Percentiles rank a stretch among this genome's conserved stretches.
These are phyloP conservation scores for Oxyteleia sp. DNA, from an alignment of 2,888 invertebrate species.

Conservation along the genomic window DNA sequence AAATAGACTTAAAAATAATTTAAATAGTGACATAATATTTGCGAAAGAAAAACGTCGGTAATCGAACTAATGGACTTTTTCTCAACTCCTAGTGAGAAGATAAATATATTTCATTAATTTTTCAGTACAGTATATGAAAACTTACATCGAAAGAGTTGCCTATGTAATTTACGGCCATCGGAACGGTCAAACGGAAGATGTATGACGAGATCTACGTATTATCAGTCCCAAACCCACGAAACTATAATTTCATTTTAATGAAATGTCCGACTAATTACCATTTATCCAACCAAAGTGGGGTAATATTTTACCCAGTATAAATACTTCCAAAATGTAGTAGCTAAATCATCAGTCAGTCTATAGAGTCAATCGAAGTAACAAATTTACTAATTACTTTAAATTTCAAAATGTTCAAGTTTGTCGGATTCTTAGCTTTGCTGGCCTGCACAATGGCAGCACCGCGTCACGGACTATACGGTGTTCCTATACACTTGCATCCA, in stretches of 20 bases:
- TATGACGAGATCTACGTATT: background rate
- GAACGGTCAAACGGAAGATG: background rate
- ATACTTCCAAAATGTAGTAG: background rate
- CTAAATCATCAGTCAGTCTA: background rate
- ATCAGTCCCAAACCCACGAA: background rate
- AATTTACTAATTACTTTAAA: background rate
- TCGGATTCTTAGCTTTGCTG: constrained; percentile 21
- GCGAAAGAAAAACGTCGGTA: background rate
- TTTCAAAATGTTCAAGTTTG: constrained; percentile 31
- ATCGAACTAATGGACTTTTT: background rate
- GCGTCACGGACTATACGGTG: background rate
- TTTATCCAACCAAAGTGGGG: background rate
- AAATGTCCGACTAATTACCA: background rate
- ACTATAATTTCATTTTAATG: background rate
- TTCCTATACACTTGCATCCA: background rate
- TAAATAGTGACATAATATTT: background rate
- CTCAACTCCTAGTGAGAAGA: background rate
- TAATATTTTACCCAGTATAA: background rate
- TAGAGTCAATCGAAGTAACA: background rate
- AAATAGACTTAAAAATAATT: background rate
- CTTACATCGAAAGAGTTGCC: background rate
- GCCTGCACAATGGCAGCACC: constrained; percentile 13
- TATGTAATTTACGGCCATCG: background rate
- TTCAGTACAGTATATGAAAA: background rate
- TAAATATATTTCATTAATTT: background rate